phyloP scores from a whole-genome alignment of 2,113 vertebrate species.

The Emydocephalus ijimae region DNA sequence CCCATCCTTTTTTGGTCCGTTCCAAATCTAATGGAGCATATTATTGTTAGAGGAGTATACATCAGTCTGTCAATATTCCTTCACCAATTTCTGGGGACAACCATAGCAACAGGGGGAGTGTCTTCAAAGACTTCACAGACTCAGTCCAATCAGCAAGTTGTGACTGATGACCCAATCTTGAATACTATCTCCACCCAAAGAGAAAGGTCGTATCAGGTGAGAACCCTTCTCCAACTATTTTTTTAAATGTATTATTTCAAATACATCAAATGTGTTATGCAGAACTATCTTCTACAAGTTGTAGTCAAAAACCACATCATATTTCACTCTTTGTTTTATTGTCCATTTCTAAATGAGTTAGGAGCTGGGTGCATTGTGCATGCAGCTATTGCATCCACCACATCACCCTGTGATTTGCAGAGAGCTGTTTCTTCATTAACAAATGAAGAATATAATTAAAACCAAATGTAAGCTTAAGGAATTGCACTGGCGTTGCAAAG shows the following conservation, averaged over 20 bases:
- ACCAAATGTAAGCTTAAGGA: slow-evolving; percentile 28
- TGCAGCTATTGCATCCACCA: neutral
- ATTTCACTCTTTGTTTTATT: neutral
- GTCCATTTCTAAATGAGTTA: accelerated
- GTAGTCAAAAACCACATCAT: neutral
- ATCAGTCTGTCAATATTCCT: too few relatives aligned
- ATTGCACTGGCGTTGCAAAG: slow-evolving; percentile 39
- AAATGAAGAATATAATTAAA: slow-evolving; percentile 55
- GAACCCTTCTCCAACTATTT: too few relatives aligned
- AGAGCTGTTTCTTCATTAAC: slow-evolving; percentile 29
- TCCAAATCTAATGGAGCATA: too few relatives aligned
- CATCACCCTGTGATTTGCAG: slow-evolving; percentile 38
- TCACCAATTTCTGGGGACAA: too few relatives aligned
- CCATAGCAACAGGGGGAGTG: too few relatives aligned
- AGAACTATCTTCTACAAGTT: neutral
- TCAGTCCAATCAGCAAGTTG: too few relatives aligned
- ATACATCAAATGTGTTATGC: neutral
- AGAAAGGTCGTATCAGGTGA: too few relatives aligned
- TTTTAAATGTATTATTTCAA: neutral
- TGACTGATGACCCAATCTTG: too few relatives aligned
- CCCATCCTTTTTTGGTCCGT: too few relatives aligned
- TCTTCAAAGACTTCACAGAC: too few relatives aligned
- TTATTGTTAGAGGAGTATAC: too few relatives aligned
- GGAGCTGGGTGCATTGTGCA: neutral
- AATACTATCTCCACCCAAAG: too few relatives aligned